Conservation (phyloP, 2,113 vertebrate species). For the Gavia stellata region DNA sequence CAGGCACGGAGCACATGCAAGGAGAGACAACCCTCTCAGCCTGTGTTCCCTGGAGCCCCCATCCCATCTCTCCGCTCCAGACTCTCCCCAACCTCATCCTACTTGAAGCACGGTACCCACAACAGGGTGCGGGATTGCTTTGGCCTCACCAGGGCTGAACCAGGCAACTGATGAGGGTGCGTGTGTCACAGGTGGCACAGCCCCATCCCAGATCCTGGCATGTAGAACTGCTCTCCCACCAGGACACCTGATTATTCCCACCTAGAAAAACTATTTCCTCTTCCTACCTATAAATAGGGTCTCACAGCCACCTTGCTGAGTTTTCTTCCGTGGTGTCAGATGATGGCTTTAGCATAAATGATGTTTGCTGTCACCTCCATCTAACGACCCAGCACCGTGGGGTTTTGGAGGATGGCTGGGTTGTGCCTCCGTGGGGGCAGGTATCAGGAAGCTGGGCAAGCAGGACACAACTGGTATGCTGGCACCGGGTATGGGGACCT, state of each 20-base stretch:
- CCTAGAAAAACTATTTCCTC: not conserved
- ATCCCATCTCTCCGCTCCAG: fast-evolving
- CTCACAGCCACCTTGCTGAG: fast-evolving
- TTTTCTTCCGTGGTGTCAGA: not conserved
- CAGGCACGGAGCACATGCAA: not conserved
- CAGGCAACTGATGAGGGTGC: not conserved
- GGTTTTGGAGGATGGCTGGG: not conserved
- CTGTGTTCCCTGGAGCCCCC: not conserved
- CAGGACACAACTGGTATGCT: fast-evolving
- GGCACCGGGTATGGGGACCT: not conserved
- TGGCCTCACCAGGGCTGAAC: not conserved
- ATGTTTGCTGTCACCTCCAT: not conserved
- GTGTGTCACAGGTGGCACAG: not conserved
- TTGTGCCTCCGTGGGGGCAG: not conserved
- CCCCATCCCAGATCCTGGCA: not conserved
- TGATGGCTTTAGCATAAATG: not conserved
- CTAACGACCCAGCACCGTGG: not conserved
- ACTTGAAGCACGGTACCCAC: fast-evolving
- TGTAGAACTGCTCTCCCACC: not conserved
- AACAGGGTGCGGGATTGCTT: not conserved
- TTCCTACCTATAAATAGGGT: not conserved
- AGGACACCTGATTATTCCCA: not conserved
- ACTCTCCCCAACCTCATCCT: not conserved
- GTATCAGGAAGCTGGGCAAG: not conserved
- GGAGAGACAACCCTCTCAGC: not conserved